Conservation (phyloP, 2,888 invertebrate species). For the Sussaba pulchella region DNA sequence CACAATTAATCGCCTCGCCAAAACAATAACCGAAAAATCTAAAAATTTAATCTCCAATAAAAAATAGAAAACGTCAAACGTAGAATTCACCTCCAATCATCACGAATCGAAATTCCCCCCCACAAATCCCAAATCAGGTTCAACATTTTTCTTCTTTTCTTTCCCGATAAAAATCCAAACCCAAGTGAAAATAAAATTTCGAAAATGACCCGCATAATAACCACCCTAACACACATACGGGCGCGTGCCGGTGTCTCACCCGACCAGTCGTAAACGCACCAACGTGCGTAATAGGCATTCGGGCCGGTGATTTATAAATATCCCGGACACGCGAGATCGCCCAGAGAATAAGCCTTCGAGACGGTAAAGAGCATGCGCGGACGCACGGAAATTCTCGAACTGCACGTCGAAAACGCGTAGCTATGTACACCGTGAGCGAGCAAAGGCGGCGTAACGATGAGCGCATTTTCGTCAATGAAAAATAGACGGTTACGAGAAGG, state of each 20-base stretch:
- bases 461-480: constrained; percentile 67
- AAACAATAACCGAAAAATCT: no score
- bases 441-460: constrained; percentile 26
- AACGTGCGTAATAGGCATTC: constrained; percentile 52
- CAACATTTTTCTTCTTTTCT: no score
- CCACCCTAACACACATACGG: constrained; percentile 58
- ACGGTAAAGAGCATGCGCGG: constrained; percentile 1
- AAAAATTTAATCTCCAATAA: no score
- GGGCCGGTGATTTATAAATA: constrained; percentile 54
- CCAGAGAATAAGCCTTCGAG: constrained; percentile 27
- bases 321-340: constrained; percentile 33
- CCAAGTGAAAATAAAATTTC: no score
- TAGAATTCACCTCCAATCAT: no score
- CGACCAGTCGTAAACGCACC: constrained; percentile 25
- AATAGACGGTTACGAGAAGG: constrained; percentile 53
- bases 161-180: no score
- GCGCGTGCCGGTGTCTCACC: constrained; percentile 60
- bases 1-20: no score
- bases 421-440: constrained; percentile 14
- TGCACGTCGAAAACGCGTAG: constrained; percentile 22
- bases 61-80: no score
- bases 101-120: no score
- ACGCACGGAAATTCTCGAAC: constrained; percentile 20
- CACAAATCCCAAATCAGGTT: no score
- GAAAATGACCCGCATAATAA: background rate